Percentiles rank a stretch among this genome's conserved stretches.
Conservation (phyloP, 2,797 vertebrate genomes). For the Heterohyrax brucei region DNA sequence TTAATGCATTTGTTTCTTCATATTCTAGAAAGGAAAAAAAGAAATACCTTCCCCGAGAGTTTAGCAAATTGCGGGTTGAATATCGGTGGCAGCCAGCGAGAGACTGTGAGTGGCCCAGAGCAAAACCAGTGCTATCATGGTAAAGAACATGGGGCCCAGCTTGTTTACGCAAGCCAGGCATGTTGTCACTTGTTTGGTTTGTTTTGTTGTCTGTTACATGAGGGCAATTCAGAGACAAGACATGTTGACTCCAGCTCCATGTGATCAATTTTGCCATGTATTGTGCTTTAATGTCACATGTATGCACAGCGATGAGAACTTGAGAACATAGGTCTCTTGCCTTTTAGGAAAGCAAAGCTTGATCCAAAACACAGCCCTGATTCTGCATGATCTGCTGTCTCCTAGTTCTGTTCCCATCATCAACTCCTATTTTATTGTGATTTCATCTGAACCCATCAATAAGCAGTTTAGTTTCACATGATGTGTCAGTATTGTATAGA, state of each 20-base stretch:
- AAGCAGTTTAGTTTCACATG: constrained; percentile 11
- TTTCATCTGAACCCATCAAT: neutral
- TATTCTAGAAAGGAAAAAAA: constrained; percentile 32
- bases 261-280: neutral
- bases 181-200: neutral
- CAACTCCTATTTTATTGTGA: neutral
- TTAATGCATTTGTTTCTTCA: neutral
- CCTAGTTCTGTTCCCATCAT: neutral
- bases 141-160: neutral
- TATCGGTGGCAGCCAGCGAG: neutral
- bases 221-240: neutral
- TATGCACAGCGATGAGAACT: neutral
- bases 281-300: too few relatives aligned
- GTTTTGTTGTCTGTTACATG: neutral
- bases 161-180: neutral
- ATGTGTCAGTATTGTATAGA: neutral
- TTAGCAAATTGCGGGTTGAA: neutral
- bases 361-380: neutral
- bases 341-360: neutral
- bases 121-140: neutral
- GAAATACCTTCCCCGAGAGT: neutral
- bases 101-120: neutral
- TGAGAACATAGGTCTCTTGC: neutral
- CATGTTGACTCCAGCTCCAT: neutral
- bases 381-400: neutral